Base-by-base conservation (phyloP, 2,797 vertebrate genomes). In the Paedocypris micromegethes region DNA sequence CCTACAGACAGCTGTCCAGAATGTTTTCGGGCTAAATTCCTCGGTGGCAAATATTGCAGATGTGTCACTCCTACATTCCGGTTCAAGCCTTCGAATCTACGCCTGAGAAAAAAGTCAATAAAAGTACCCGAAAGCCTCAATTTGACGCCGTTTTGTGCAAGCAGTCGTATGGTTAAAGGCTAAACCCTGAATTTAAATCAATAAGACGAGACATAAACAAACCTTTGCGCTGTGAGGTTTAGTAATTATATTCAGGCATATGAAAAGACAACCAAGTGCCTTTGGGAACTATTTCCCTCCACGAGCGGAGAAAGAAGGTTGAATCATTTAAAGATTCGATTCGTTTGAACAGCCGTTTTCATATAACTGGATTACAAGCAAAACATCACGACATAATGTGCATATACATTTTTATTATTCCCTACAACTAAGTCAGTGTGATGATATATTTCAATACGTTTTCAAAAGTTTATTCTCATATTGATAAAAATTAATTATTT, bases 1-100 rank as follows among this genome's bases (percentile, higher is more conserved):
- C 69, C 52, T 44, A 3, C 5, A 7, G 6, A 78, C 64, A 79
- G 49, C 61, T 72, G 44, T 75, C 75, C 44, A 50, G 66, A 58
- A 41, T 47, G 6, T 64, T 54, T 53, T 70, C 70, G 52, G 50
- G 58, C 69, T 63, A 73, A 41, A 46, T 55, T 39, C 52, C 70
- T 76, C 55, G 58, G 74, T 83, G 83, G 74, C 82, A 85, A 81
- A 58, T 83, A 78, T 80, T 85, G 79, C 79, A 76, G 63, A 75
- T 49, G 69, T 54, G 51, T 46, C 54, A 61, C n/a, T 23, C 75
- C 23, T 38, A 45, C 45, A 9, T 51, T 49, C 50, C 47, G 56
- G 68, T 23, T 5, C 3, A 51, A 38, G 60, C 46, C 4, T 58
- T 45, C 72, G 77, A 68, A 81, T 73, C 46, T 40, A 50, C 64